Evolutionary conservation across 2,113 vertebrate genomes (phyloP).

Genomic region (Clarias gariepinus): DNA sequence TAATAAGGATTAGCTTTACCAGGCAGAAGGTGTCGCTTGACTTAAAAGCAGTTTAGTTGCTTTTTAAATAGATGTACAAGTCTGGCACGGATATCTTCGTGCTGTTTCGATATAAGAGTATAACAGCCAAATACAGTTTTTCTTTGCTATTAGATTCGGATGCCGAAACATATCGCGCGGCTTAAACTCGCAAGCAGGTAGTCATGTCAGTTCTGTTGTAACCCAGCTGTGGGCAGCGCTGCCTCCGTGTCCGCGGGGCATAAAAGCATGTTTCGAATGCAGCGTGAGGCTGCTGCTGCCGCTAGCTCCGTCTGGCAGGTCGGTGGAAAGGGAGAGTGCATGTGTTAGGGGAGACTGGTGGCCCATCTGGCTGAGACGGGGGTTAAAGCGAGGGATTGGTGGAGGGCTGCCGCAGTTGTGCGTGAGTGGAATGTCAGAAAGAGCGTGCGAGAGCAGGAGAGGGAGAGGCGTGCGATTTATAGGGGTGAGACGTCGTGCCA

Average conservation of each 20-base stretch:
- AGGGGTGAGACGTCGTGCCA: conserved; percentile 53
- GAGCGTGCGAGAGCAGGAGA: conserved; percentile 35
- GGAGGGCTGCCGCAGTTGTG: conserved; percentile 86
- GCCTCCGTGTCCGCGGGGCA: conserved; percentile 15
- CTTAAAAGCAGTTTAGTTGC: conserved; percentile 10
- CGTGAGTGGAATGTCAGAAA: conserved; percentile 87
- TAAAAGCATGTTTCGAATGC: neutral
- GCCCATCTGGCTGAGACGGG: conserved; percentile 80
- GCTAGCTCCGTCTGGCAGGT: conserved; percentile 61
- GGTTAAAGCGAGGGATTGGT: conserved; percentile 80
- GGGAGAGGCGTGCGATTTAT: conserved; percentile 57
- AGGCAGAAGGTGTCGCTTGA: conserved; percentile 33
- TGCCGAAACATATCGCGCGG: neutral
- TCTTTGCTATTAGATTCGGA: neutral
- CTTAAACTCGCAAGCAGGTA: neutral
- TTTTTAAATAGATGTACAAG: neutral
- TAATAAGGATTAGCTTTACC: conserved; percentile 38
- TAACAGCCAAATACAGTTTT: too few relatives aligned
- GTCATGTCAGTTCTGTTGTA: neutral
- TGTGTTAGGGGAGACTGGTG: conserved; percentile 60
- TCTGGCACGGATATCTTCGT: neutral
- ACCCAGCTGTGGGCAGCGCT: conserved; percentile 4
- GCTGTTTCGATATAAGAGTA: too few relatives aligned
- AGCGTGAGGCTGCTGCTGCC: conserved; percentile 6
- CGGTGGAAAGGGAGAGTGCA: conserved; percentile 47